phyloP scores from a whole-genome alignment of 1,140 invertebrate species.

The Littorina saxatilis region DNA sequence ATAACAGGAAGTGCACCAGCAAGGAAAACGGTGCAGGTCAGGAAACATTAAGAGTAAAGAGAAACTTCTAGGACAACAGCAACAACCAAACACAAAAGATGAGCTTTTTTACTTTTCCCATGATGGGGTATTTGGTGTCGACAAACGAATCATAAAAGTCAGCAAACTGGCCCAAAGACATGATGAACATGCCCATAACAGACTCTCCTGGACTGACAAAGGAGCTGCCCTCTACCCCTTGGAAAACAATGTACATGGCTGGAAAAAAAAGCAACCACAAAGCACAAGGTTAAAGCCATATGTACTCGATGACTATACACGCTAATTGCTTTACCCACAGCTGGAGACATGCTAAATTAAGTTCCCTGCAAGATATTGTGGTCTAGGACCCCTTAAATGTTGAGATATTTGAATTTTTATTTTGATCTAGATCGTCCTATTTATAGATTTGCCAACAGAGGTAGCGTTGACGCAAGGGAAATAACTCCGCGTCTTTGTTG shows the following conservation, averaged over 20 bases:
- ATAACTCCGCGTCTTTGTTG: too few relatives aligned
- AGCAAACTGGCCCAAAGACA: slow-evolving; percentile 97
- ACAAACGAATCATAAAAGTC: slow-evolving; percentile 94
- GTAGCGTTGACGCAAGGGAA: too few relatives aligned
- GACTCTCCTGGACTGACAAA: slow-evolving; percentile 87
- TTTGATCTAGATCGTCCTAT: too few relatives aligned
- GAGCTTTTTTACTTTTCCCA: slow-evolving; percentile 83
- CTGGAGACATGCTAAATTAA: too few relatives aligned
- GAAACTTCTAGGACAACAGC: background rate
- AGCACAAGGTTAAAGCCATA: background rate
- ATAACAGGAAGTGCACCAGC: too few relatives aligned
- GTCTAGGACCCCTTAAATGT: too few relatives aligned
- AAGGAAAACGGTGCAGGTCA: background rate
- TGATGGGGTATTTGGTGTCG: slow-evolving; percentile 89
- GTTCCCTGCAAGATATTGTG: too few relatives aligned
- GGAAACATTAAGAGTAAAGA: background rate
- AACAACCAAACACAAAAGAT: background rate
- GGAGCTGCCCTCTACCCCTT: slow-evolving; percentile 69
- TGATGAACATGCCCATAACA: slow-evolving; percentile 97
- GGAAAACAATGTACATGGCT: slow-evolving; percentile 74
- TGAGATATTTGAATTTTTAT: too few relatives aligned
- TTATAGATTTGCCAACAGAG: too few relatives aligned
- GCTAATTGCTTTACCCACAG: too few relatives aligned
- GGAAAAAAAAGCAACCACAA: slow-evolving; percentile 50
- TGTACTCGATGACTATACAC: too few relatives aligned